Evolutionary conservation across 1,140 invertebrate genomes (phyloP), one percentile per base, ranked within the genome.

Genomic region (Melanaphis sacchari): DNA sequence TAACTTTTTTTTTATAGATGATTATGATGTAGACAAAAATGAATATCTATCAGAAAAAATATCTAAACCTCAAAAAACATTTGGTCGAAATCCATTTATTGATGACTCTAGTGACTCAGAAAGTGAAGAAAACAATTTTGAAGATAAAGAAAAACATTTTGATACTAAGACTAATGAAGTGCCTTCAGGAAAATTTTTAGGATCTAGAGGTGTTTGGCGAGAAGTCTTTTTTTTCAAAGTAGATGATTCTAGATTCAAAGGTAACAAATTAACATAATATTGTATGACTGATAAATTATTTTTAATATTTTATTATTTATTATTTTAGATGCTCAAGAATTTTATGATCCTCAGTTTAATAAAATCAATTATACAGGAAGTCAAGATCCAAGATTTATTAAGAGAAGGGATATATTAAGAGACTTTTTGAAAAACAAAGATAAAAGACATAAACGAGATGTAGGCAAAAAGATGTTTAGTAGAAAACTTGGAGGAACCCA

Each of bases 311-410:
- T 81, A 43, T 76, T 43, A 38, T 49, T 38, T 49, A 18, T 81
- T 91, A n/a, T 82, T 84, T 82, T 49, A 93, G 91, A 93, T 93
- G 91, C 76, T 84, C 46, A 93, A 93, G 91, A 93, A 93, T 93
- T 93, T 84, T 93, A 93, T 84, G 91, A 93, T 54, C 81, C 91
- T 54, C 15, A 93, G 40, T 52, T 84, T 49, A 93, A 93, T n/a
- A 84, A 52, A 52, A 49, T 1, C 9, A 52, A 52, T 31, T 93
- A 93, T 84, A 38, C 43, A 4, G 91, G 91, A 82, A 84, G 46
- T 93, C 81, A 84, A 93, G 91, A 93, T 84, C 91, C 91, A 52
- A 93, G n/a, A 54, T 93, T 93, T 31, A 93, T 93, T 40, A 52
- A 93, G 21, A 52, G 40, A 52, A 82, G 91, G 18, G 91, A 93